phyloP scores from a whole-genome alignment of 2,797 vertebrate species.

The Loris lydekkerianus region DNA sequence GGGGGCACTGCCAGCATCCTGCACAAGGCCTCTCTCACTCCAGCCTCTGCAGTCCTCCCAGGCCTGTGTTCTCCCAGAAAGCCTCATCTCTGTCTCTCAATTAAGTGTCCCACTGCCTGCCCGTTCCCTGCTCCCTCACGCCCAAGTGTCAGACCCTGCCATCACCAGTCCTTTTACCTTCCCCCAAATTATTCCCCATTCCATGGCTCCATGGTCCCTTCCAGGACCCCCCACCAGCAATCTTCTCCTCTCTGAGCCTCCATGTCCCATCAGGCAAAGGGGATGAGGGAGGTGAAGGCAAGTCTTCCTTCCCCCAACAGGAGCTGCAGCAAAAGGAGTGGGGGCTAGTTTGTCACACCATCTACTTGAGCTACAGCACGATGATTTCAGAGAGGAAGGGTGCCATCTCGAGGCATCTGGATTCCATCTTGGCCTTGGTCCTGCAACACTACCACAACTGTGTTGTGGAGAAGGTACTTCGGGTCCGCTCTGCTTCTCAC shows the following conservation, averaged over 20 bases:
- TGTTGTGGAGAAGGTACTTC: neutral
- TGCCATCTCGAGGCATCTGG: neutral
- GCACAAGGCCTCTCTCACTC: neutral
- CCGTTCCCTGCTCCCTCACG: neutral
- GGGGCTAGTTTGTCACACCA: neutral
- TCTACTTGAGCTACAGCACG: constrained; percentile 38
- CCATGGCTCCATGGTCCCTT: neutral
- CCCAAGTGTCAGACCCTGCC: neutral
- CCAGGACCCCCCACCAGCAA: neutral
- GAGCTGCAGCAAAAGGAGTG: constrained; percentile 12
- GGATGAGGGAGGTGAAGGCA: neutral
- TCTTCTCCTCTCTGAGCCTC: neutral
- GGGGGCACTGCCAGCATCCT: neutral
- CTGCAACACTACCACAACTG: neutral
- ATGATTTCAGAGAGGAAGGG: constrained; percentile 16
- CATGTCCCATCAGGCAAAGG: neutral
- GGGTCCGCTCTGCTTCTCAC: neutral
- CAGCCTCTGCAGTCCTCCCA: neutral
- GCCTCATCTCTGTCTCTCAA: neutral
- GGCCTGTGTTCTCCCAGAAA: neutral
- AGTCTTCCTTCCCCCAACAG: neutral
- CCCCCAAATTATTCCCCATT: neutral
- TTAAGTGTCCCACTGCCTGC: neutral
- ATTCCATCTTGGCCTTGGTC: neutral
- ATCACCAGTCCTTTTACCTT: neutral